These are phyloP conservation scores for Leptopterna dolabrata DNA, from an alignment of 2,888 invertebrate genomes.

Conservation along the genomic window DNA sequence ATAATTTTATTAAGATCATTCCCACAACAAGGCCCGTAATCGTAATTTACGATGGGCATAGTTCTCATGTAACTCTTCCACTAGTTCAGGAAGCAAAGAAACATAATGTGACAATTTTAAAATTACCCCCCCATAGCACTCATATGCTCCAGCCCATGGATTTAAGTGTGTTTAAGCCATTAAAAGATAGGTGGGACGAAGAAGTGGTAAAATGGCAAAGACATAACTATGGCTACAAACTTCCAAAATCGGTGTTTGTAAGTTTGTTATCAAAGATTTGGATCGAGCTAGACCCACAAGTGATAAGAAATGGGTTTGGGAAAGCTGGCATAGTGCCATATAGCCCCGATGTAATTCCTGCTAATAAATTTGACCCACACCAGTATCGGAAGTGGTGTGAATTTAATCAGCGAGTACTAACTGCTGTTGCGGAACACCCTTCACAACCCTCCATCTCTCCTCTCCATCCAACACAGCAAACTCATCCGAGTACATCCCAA, in stretches of 20 bases:
- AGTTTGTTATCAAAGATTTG: background rate
- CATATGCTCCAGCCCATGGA: background rate
- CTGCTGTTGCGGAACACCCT: too few relatives aligned
- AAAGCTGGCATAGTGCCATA: background rate
- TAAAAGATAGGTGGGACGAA: constrained; percentile 63
- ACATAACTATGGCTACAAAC: constrained; percentile 59
- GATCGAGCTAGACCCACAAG: background rate
- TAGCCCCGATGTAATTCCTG: background rate
- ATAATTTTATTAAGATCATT: too few relatives aligned
- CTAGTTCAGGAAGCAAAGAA: constrained; percentile 61
- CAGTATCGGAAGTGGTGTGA: background rate
- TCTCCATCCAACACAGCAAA: background rate
- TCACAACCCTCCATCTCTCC: too few relatives aligned
- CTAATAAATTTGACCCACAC: background rate
- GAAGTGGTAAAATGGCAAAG: constrained; percentile 63
- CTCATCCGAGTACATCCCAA: background rate
- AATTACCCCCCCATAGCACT: constrained; percentile 63
- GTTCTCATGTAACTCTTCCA: constrained; percentile 62
- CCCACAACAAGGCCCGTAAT: constrained; percentile 63
- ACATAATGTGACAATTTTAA: constrained; percentile 63
- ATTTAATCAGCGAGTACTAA: background rate
- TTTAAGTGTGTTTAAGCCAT: constrained; percentile 35
- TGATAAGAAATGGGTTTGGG: background rate
- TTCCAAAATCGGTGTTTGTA: constrained; percentile 57
- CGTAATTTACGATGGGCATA: constrained; percentile 65